Evolutionary conservation across 1,140 invertebrate genomes (phyloP).

Genomic region (Caenorhabditis brenneri): DNA sequence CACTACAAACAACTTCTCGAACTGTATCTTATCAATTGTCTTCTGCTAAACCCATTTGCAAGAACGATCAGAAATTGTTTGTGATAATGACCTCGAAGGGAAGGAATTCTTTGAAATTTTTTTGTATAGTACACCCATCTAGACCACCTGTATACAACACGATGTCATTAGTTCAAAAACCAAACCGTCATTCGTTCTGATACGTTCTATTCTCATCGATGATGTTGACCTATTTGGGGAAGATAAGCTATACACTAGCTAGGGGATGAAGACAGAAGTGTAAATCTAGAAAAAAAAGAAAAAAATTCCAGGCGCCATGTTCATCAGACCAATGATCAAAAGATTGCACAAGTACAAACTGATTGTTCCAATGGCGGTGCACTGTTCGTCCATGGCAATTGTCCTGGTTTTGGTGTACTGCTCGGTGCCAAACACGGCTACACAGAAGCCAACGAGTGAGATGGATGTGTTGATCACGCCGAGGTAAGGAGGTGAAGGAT

Average conservation of each 20-base stretch:
- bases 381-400: background rate
- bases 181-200: slow-evolving; percentile 6
- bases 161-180: slow-evolving; percentile 16
- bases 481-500: background rate
- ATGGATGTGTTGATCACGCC: slow-evolving; percentile 29
- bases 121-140: background rate
- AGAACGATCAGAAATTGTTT: background rate
- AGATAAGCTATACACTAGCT: too few species aligned
- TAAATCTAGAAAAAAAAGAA: too few species aligned
- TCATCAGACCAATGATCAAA: slow-evolving; percentile 47
- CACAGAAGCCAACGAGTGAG: background rate
- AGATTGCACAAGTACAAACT: slow-evolving; percentile 43
- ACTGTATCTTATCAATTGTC: too few species aligned
- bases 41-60: background rate
- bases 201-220: background rate
- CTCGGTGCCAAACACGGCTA: slow-evolving; percentile 45
- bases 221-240: background rate
- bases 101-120: background rate
- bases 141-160: too few species aligned
- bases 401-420: background rate
- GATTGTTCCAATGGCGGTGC: slow-evolving; percentile 29
- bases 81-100: too few species aligned
- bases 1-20: too few species aligned
- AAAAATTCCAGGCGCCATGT: slow-evolving; percentile 23
- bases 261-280: too few species aligned